Base-by-base conservation (phyloP, 2,797 vertebrate species). In the Schizopygopsis pylzovi region DNA sequence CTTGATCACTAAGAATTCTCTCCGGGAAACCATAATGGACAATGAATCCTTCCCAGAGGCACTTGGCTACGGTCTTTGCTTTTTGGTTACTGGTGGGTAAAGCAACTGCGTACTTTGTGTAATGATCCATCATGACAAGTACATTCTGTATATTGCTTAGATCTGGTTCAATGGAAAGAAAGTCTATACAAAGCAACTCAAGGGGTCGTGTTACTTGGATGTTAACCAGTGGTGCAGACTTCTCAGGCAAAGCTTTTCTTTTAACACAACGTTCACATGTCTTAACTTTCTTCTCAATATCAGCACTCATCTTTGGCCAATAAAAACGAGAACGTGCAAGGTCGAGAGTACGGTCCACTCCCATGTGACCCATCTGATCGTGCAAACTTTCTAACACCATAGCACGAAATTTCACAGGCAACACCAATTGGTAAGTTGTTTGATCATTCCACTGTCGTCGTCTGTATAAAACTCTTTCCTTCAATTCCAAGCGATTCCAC, bases 121-220 rank as follows among this genome's bases (percentile, higher is more conserved):
- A 72, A 25, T 72, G 70, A 43, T 72, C 70, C 0, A 22, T 72
- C 70, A 72, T 72, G 13, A 72, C 70, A 1, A 72, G 70, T 45
- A 72, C 70, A 72, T 72, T 72, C 12, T 25, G 70, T 6, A 45
- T 6, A 47, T 72, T 72, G 47, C 70, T 72, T 45, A 1, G 41
- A 11, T 72, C 41, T 6, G 70, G 41, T 22, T 72, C 41, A 1
- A 25, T 72, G 11, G 41, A 72, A 72, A 72, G 70, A 10, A 39
- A 39, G 39, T 45, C 41, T 45, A 72, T 72, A 45, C 70, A 72
- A 10, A 72, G 41, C 41, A 72, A 72, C 70, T 72, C 41, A 12
- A 72, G 70, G 43, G 70, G 22, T n/a, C 22, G 70, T 25, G 41
- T 72, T 1, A 72, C 70, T 41, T 72, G 70, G 70, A 72, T 72